Base-by-base conservation (phyloP, 2,113 vertebrate species). In the human (Homo sapiens) region DNA sequence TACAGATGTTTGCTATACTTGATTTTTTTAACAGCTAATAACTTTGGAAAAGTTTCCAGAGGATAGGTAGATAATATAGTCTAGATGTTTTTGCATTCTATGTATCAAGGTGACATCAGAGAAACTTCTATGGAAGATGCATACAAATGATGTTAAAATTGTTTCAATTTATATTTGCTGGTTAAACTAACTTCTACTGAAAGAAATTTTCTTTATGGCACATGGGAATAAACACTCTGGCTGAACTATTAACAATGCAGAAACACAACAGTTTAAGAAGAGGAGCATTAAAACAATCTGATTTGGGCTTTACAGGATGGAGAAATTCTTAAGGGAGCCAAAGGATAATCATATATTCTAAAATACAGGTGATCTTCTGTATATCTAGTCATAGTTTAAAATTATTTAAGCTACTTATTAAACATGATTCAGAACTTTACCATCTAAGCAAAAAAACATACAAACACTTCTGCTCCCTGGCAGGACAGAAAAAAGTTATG, bases 401-500 rank as follows among this genome's bases (percentile, higher is more conserved):
- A 80, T 73, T 23, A 87, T 90, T 96, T 90, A 89, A 93, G 45
- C 25, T 64, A 79, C 43, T 93, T 92, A 78, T 89, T 95, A 83
- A 75, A 55, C 64, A 83, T 57, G 11, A 79, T 90, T 88, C 52
- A 96, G 48, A 91, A 66, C 7, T 18, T 90, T 55, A 93, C 27
- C 25, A 45, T 93, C 32, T 90, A 96, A 81, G 72, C 83, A 96
- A 96, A 93, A 91, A 57, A 80, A 66, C n/a, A 92, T 55, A 93
- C 92, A 96, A 97, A 96, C 38, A 90, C 61, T 82, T 96, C 40
- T 89, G 68, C 94, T 91, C 35, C 57, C 95, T 96, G 95, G 66
- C 88, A 95, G 48, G 25, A 68, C 30, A 80, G 82, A 94, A 61
- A 22, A 78, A 86, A 45, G 17, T 89, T 81, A 92, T 32, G 32